These are phyloP conservation scores for Anolis sagrei DNA, from an alignment of 2,113 vertebrate genomes.

Conservation along the genomic window DNA sequence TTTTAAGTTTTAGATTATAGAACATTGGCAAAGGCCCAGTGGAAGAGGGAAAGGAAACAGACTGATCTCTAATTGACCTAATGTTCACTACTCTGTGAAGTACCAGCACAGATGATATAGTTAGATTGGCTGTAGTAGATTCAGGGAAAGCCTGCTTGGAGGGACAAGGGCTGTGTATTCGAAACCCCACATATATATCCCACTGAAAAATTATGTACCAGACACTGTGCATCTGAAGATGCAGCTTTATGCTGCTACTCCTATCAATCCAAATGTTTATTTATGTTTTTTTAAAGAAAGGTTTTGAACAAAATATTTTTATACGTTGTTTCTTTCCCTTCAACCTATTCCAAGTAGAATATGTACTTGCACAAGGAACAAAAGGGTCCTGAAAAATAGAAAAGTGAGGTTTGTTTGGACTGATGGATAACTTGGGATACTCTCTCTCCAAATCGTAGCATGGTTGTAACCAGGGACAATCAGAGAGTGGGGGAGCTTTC, in stretches of 20 bases:
- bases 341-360: neutral
- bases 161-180: neutral
- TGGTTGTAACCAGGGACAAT: neutral
- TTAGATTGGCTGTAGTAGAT: neutral
- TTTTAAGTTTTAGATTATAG: neutral
- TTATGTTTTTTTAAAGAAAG: neutral
- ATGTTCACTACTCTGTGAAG: neutral
- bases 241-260: neutral
- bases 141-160: neutral
- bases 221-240: neutral
- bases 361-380: neutral
- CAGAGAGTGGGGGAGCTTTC: neutral
- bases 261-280: neutral
- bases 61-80: neutral
- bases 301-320: conserved; percentile 9
- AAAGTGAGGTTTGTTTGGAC: neutral
- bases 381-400: neutral
- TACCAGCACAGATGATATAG: neutral
- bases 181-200: neutral
- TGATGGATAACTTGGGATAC: accelerated
- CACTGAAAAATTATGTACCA: neutral
- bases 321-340: neutral
- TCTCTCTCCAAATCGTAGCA: neutral
- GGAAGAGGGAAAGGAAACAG: neutral
- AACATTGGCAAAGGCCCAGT: neutral